These are phyloP conservation scores for Sinelater perroti DNA, from an alignment of 2,888 invertebrate species.

Conservation along the genomic window DNA sequence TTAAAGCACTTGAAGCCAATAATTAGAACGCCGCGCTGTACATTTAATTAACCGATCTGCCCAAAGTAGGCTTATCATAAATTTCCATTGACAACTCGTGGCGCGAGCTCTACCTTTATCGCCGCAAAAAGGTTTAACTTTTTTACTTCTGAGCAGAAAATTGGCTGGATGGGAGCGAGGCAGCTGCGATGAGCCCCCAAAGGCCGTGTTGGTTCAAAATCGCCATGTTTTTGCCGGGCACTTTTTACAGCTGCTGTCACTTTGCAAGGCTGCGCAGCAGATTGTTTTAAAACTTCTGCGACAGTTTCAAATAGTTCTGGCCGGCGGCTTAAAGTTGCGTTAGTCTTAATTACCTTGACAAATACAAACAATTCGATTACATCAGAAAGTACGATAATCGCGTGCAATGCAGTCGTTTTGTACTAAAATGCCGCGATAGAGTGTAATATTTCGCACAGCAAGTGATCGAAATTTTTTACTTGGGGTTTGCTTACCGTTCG, in stretches of 20 bases:
- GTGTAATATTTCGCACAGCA: too few species aligned
- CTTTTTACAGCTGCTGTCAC: conserved; percentile 4
- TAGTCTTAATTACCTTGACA: background rate
- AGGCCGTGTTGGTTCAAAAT: conserved; percentile 21
- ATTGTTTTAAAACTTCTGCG: conserved; percentile 7
- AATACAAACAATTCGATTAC: conserved; percentile 5
- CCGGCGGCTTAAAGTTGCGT: background rate
- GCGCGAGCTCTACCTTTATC: background rate
- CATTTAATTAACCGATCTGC: conserved; percentile 3
- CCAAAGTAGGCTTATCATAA: conserved; percentile 2
- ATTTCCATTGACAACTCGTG: conserved; percentile 8
- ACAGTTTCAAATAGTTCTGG: background rate
- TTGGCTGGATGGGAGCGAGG: too few species aligned
- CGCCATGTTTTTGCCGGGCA: conserved; percentile 19
- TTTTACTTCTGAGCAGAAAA: too few species aligned
- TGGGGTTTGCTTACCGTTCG: conserved; percentile 11
- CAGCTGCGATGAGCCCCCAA: conserved; percentile 9
- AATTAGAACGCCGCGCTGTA: background rate
- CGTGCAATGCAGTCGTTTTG: background rate
- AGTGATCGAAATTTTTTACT: too few species aligned
- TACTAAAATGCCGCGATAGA: background rate
- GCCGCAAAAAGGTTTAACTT: too few species aligned
- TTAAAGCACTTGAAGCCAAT: background rate
- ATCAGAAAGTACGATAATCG: background rate
- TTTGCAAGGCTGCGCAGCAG: conserved; percentile 6